A percentile compares a stretch with the other conserved stretches of the same genome.
These are phyloP conservation scores for Adoxophyes honmai DNA, from an alignment of 1,140 invertebrate species.

Conservation along the genomic window DNA sequence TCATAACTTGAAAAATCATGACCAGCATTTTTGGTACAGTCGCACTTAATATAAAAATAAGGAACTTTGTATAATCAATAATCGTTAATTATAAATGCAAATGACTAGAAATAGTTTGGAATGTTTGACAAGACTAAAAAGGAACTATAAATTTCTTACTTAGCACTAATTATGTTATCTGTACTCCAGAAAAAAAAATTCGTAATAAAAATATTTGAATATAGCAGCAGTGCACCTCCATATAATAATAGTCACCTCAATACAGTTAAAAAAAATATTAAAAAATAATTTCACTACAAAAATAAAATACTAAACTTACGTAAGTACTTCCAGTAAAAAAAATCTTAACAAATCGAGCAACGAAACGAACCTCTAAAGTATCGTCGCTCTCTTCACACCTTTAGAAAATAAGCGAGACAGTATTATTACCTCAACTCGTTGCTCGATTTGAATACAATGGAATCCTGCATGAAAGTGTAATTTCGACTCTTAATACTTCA, in stretches of 20 bases:
- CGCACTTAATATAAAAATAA: constrained; percentile 49
- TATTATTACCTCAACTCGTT: too few relatives aligned
- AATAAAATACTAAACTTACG: too few relatives aligned
- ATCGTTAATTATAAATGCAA: constrained; percentile 29
- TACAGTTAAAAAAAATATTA: constrained; percentile 1
- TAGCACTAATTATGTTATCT: background rate
- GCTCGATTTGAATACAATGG: too few relatives aligned
- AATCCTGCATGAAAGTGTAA: too few relatives aligned
- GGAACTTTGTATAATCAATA: background rate
- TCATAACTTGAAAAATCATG: constrained; percentile 56
- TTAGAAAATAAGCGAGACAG: background rate
- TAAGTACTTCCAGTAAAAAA: too few relatives aligned
- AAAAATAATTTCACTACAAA: background rate
- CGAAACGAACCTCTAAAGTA: background rate
- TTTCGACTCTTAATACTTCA: too few relatives aligned
- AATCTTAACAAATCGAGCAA: background rate
- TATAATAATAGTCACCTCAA: background rate
- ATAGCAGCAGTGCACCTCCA: too few relatives aligned
- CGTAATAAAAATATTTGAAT: too few relatives aligned
- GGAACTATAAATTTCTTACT: constrained; percentile 1
- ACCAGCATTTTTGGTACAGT: constrained; percentile 56
- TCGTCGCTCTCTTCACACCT: background rate
- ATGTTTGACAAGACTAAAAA: constrained; percentile 15
- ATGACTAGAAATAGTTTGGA: constrained; percentile 40
- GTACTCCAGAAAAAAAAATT: too few relatives aligned